A percentile compares a stretch with the other conserved stretches of the same genome.
phyloP scores from a whole-genome alignment of 2,113 vertebrate genomes.

The Delphinapterus leucas region DNA sequence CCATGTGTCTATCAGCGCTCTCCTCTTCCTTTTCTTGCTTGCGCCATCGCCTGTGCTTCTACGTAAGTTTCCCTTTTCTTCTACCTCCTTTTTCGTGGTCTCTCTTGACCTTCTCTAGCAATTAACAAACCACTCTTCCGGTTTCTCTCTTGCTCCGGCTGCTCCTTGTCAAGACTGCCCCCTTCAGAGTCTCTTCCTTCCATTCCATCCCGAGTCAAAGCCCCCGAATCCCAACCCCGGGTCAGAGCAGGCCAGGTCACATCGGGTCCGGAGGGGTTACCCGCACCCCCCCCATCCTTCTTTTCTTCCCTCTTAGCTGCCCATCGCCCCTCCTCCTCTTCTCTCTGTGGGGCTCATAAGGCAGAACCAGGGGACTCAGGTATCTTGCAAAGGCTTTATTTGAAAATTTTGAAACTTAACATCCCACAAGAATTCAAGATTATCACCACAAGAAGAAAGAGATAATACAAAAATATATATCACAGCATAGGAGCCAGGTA shows the following conservation, averaged over 20 bases:
- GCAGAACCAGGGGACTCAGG: conserved; percentile 36
- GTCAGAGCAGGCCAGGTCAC: not conserved
- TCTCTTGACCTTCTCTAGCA: conserved; percentile 14
- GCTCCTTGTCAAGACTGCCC: not conserved
- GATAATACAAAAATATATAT: conserved; percentile 90
- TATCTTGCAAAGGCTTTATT: conserved; percentile 89
- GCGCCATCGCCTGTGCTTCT: not conserved
- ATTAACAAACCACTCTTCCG: not conserved
- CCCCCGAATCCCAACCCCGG: not conserved
- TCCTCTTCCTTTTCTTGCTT: not conserved
- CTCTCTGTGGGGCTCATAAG: not conserved
- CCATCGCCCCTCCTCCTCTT: not conserved
- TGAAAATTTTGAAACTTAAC: conserved; percentile 88
- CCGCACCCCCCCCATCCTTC: not conserved
- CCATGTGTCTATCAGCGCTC: not conserved
- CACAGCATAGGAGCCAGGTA: conserved; percentile 82
- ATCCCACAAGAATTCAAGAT: conserved; percentile 87
- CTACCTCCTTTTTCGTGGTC: not conserved
- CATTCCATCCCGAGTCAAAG: not conserved
- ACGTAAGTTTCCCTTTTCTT: not conserved
- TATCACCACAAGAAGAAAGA: conserved; percentile 86
- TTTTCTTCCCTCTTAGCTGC: not conserved
- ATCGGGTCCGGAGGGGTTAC: not conserved
- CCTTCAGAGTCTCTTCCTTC: not conserved
- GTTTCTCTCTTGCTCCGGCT: not conserved